phyloP scores from a whole-genome alignment of 1,140 invertebrate genomes.

The Platorchestia sp. region DNA sequence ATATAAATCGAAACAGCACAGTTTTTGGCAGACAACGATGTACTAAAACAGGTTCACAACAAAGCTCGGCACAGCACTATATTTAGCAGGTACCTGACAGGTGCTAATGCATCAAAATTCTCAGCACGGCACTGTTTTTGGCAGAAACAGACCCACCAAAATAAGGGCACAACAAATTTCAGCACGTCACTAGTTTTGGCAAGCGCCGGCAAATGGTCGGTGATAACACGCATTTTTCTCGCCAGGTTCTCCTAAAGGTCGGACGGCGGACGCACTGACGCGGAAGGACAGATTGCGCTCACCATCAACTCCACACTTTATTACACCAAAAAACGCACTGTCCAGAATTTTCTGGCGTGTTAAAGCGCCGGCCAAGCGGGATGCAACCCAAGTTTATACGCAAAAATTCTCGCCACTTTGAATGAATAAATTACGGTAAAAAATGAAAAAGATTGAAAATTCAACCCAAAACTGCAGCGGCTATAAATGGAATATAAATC shows the following conservation, averaged over 20 bases:
- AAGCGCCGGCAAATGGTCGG: background rate
- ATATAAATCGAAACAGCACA: too few relatives aligned
- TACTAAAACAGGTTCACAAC: too few relatives aligned
- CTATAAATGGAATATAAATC: too few relatives aligned
- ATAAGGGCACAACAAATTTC: too few relatives aligned
- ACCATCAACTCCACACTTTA: background rate
- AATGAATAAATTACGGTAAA: background rate
- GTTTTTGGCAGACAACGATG: too few relatives aligned
- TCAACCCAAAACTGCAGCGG: too few relatives aligned
- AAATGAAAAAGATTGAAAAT: too few relatives aligned
- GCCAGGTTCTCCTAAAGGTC: background rate
- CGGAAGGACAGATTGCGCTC: background rate
- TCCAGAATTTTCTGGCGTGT: background rate
- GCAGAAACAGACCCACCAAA: too few relatives aligned
- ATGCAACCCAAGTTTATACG: background rate
- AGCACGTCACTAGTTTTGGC: too few relatives aligned
- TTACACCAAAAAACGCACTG: background rate
- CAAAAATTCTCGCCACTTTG: background rate
- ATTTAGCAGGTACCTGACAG: background rate
- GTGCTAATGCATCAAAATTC: background rate
- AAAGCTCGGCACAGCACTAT: background rate
- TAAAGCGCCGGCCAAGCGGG: background rate
- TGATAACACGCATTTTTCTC: background rate
- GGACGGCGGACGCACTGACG: background rate
- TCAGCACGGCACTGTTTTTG: background rate